Percentiles rank a stretch among this genome's conserved stretches.
Conservation (phyloP, 2,888 invertebrate genomes). For the Subacronicta megacephala region DNA sequence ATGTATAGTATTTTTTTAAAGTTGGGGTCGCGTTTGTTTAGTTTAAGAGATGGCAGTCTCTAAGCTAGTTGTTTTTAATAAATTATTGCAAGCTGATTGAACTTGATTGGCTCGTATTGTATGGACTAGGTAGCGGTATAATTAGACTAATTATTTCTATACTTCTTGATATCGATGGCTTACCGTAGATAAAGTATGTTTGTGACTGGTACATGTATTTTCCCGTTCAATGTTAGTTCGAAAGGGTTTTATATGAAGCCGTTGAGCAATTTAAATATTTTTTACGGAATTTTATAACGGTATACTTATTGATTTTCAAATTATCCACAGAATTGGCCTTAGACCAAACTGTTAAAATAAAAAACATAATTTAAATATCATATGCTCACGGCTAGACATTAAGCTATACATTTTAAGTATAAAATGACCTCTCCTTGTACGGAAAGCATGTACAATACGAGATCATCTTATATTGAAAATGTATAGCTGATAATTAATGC, state of each 20-base stretch:
- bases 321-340: too few species aligned
- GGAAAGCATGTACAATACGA: too few species aligned
- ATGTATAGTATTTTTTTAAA: slow-evolving; percentile 20
- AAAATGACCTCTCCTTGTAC: too few species aligned
- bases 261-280: background rate
- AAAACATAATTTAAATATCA: too few species aligned
- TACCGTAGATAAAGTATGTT: slow-evolving; percentile 8
- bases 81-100: slow-evolving; percentile 7
- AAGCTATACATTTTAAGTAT: too few species aligned
- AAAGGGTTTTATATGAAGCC: background rate
- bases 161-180: slow-evolving; percentile 6
- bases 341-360: too few species aligned
- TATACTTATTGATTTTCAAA: too few species aligned
- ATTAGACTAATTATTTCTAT: slow-evolving; percentile 9
- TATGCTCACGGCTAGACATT: too few species aligned
- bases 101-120: slow-evolving; percentile 10
- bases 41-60: slow-evolving; percentile 10
- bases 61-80: slow-evolving; percentile 11
- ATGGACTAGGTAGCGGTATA: slow-evolving; percentile 28
- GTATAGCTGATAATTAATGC: too few species aligned
- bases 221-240: slow-evolving; percentile 8
- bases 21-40: slow-evolving; percentile 13
- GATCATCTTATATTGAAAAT: too few species aligned
- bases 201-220: slow-evolving; percentile 21
- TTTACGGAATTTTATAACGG: too few species aligned